Base-by-base conservation (phyloP, 2,797 vertebrate genomes). In the Anguilla obscura region DNA sequence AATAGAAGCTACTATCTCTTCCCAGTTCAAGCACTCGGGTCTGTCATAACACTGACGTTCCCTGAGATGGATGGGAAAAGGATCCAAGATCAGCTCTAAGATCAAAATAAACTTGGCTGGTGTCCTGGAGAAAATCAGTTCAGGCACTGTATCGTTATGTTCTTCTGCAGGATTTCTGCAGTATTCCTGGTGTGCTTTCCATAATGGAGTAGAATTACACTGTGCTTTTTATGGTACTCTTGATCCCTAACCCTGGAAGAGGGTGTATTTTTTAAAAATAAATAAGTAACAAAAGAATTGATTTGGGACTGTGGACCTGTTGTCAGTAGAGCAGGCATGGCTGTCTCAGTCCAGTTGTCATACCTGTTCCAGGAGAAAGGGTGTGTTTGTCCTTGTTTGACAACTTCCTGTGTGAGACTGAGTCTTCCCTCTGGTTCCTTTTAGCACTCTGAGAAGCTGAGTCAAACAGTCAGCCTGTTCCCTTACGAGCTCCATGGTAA, bases 401-500 rank as follows among this genome's bases (percentile, higher is more conserved):
- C 24, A 48, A 27, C 45, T 30, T 45, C 45, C 40, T 71, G 14
- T 85, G 27, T 87, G 12, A 18, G 21, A 33, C 52, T 18, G n/a
- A 87, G 52, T 45, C 36, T 84, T 88, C 88, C 91, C 89, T 94
- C 90, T 94, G 89, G 86, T 94, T 95, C 82, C 91, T 95, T 96
- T 90, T 93, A 96, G 96, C 94, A 90, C 89, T 94, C 94, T 66
- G 93, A 95, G 94, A 94, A 94, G 89, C 93, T 95, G 93, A 94
- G 90, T 90, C 92, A 89, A 91, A 92, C 92, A 92, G 92, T 93
- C 93, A 93, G 86, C 90, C 93, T 93, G 91, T 93, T 95, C 91
- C 94, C 95, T 91, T 94, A 94, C 36, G 95, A 96, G 93, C 93
- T 94, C 89, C 90, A 91, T 87, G 94, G 95, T 96, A 92, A 96